Conservation (phyloP, 2,113 vertebrate genomes). For the Mormyrus iriodes region DNA sequence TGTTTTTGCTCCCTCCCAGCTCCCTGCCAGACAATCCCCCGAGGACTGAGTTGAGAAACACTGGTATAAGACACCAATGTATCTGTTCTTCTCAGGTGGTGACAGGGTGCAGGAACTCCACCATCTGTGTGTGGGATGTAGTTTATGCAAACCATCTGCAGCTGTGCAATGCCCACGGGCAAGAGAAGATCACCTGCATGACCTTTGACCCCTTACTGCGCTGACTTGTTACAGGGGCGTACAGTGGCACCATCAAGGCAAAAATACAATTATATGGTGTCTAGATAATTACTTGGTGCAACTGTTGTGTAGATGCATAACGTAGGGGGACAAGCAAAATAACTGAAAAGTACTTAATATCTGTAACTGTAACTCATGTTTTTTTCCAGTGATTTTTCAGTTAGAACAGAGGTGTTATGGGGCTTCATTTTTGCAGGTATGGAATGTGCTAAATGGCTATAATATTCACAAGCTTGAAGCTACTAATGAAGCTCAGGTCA, state of each 20-base stretch:
- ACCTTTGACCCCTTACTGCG: conserved; percentile 47
- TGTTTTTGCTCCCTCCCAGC: too few relatives aligned
- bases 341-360: background rate
- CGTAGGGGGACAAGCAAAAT: background rate
- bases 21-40: too few relatives aligned
- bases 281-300: background rate
- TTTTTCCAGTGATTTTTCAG: background rate
- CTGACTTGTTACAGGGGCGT: conserved; percentile 48
- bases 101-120: conserved; percentile 44
- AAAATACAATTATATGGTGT: background rate
- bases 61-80: background rate
- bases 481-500: conserved; percentile 48
- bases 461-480: conserved; percentile 61
- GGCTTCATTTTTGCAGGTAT: conserved; percentile 46
- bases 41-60: background rate
- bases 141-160: conserved; percentile 44
- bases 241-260: conserved; percentile 55
- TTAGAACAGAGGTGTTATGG: background rate
- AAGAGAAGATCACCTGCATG: conserved; percentile 47
- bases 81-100: conserved; percentile 39
- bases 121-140: conserved; percentile 48
- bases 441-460: conserved; percentile 57
- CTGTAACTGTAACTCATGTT: background rate
- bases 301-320: background rate
- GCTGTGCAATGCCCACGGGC: conserved; percentile 42